Percentiles rank a stretch among this genome's conserved stretches.
Conservation (phyloP, 1,140 invertebrate genomes). For the Pogonomyrmex barbatus region DNA sequence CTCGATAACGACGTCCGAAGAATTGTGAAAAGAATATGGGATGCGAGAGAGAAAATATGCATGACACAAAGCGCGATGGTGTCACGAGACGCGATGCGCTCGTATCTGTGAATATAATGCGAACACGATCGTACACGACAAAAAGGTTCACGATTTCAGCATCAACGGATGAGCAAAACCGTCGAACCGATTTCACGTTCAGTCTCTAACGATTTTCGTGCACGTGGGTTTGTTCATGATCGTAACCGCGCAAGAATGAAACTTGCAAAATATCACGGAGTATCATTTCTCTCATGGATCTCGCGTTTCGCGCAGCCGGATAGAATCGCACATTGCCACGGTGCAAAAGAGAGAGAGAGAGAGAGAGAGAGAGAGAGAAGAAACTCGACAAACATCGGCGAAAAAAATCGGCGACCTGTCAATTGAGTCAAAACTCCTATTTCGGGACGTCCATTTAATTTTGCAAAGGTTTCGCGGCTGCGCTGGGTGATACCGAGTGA, state of each 20-base stretch:
- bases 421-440: slow-evolving; percentile 17
- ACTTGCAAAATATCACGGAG: neutral
- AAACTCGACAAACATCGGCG: neutral
- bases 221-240: neutral
- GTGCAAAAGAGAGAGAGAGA: neutral
- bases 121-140: slow-evolving; percentile 4
- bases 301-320: neutral
- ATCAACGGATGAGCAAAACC: neutral
- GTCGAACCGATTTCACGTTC: neutral
- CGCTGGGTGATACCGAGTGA: slow-evolving; percentile 24
- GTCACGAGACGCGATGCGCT: slow-evolving; percentile 23
- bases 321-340: neutral
- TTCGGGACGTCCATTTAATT: slow-evolving; percentile 19
- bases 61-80: slow-evolving; percentile 4
- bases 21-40: slow-evolving; percentile 51
- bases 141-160: neutral
- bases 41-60: slow-evolving; percentile 46
- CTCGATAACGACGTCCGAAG: slow-evolving; percentile 32
- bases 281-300: neutral
- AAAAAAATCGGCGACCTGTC: slow-evolving; percentile 20
- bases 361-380: too few relatives aligned
- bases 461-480: slow-evolving; percentile 1
- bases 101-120: slow-evolving; percentile 44
- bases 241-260: neutral
- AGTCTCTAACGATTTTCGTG: slow-evolving; percentile 1